These are phyloP conservation scores for Eupithecia dodoneata DNA, from an alignment of 2,888 invertebrate species.

Conservation along the genomic window DNA sequence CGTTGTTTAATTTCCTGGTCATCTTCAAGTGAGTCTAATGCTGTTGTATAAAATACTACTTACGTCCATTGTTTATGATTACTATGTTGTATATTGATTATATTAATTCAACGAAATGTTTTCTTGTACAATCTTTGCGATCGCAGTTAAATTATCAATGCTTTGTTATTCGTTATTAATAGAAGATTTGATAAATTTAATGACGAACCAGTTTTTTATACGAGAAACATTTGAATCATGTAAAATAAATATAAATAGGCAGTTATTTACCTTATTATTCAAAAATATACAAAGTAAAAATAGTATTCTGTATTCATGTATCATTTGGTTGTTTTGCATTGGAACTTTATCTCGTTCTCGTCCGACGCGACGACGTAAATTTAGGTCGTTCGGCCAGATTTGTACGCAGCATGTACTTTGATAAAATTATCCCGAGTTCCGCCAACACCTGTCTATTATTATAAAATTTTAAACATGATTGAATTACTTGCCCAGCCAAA, in stretches of 20 bases:
- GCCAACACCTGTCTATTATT: conserved; percentile 4
- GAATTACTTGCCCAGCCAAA: background rate
- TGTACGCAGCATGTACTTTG: background rate
- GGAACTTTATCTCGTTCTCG: background rate
- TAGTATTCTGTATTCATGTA: background rate
- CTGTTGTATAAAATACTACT: conserved; percentile 48
- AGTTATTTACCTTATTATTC: background rate
- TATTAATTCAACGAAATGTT: conserved; percentile 38
- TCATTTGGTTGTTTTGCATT: background rate
- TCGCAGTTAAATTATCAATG: background rate
- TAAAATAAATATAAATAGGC: background rate
- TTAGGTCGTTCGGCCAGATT: conserved; percentile 1
- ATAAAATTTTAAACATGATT: background rate
- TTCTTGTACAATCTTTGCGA: conserved; percentile 13
- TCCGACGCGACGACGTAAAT: conserved; percentile 1
- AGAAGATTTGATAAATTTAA: background rate
- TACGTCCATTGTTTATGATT: conserved; percentile 42
- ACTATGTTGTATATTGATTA: conserved; percentile 26
- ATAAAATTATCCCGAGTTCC: background rate
- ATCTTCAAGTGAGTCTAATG: conserved; percentile 58
- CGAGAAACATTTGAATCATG: background rate
- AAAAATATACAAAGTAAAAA: background rate
- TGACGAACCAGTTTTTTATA: background rate
- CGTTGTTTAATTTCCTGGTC: conserved; percentile 65
- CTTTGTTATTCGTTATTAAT: background rate